Evolutionary conservation across 2,888 invertebrate species (phyloP), one percentile per base, ranked within the genome.

Genomic region (Frankliniella intonsa): DNA sequence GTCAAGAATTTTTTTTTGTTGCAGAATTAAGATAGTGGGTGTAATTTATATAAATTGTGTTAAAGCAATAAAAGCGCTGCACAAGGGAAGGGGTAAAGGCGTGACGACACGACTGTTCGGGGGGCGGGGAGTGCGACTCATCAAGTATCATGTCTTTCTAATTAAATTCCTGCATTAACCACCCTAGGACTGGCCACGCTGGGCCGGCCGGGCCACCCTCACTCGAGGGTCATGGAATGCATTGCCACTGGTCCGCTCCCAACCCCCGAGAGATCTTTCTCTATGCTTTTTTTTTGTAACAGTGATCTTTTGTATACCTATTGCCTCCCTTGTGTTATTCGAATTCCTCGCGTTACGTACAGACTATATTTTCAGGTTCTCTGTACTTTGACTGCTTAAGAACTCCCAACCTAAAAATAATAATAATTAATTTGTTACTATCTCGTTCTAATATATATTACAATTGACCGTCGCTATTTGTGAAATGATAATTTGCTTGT

Each of bases 111-210:
- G 69, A 76, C 22, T 19, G 55, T 55, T 14, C 5, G 55, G 55
- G 19, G 17, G 14, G 14, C 55, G 7, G 55, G 38, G 38, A 19
- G 55, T 55, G 22, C 25, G 22, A 22, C 69, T 22, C 69, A 76
- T 76, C 69, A 76, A 76, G 69, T 76, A 25, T 22, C 69, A 76
- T 76, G 69, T 76, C 69, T 25, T 76, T 25, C 69, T 76, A 76
- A 76, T 76, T 76, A 76, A 76, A 76, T 76, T 76, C 69, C 69
- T 25, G 69, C 69, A 76, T 76, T 76, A 76, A 76, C 69, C 69
- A 76, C n/a, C 62, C 38, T 5, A 38, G 22, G 25, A 76, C n/a
- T 76, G 69, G 69, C 11, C 55, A 22, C 38, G 38, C 38, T 38
- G 69, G 69, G 22, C 69, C 69, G 9, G 38, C 38, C 5, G 69